Evolutionary conservation across 2,888 invertebrate species (phyloP).

Genomic region (Euproctis similis): DNA sequence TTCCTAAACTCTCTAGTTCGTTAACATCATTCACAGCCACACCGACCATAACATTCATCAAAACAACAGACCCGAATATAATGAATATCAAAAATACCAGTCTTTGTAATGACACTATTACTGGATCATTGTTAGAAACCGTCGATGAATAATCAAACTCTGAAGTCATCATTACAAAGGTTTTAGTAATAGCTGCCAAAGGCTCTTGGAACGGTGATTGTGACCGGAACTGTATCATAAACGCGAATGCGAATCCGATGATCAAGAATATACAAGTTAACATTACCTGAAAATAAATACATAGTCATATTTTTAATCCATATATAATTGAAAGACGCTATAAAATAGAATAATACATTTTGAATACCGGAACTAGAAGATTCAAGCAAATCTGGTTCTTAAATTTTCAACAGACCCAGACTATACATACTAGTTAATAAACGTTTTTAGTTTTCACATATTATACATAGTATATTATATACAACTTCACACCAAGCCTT

Average conservation of each 20-base stretch:
- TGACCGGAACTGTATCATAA: conserved; percentile 69
- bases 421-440: too few relatives aligned
- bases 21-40: conserved; percentile 75
- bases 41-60: conserved; percentile 75
- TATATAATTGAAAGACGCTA: neutral
- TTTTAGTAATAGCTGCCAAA: conserved; percentile 66
- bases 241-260: conserved; percentile 71
- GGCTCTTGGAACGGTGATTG: conserved; percentile 61
- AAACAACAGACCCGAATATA: conserved; percentile 68
- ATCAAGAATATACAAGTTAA: conserved; percentile 62
- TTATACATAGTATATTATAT: too few relatives aligned
- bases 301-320: too few relatives aligned
- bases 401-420: too few relatives aligned
- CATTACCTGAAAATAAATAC: conserved; percentile 56
- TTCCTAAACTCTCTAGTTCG: conserved; percentile 68
- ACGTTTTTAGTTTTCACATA: too few relatives aligned
- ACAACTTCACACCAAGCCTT: too few relatives aligned
- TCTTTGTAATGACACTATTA: conserved; percentile 42
- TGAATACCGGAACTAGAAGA: neutral
- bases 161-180: conserved; percentile 76
- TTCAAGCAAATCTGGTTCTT: too few relatives aligned
- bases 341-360: neutral
- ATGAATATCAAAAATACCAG: conserved; percentile 68
- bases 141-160: conserved; percentile 71
- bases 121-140: too few relatives aligned